Percentiles rank a stretch among this genome's conserved stretches.
These are phyloP conservation scores for Micromys minutus DNA, from an alignment of 2,113 vertebrate genomes.

Conservation along the genomic window DNA sequence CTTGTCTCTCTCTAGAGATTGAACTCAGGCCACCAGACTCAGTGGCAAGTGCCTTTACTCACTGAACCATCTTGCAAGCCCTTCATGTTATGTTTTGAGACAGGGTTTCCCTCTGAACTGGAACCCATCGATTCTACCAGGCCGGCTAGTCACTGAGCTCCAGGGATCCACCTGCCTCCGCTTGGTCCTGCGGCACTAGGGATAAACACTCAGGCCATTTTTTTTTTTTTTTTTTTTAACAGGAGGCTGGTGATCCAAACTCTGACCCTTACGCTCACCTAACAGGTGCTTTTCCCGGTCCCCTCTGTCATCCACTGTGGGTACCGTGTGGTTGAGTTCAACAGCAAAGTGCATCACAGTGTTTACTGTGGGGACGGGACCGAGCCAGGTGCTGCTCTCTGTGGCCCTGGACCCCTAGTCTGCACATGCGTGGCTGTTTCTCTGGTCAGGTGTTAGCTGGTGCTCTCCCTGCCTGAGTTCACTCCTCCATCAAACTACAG, in stretches of 20 bases:
- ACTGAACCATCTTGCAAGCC: neutral
- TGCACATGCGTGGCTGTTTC: neutral
- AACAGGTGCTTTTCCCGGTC: neutral
- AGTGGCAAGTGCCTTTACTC: neutral
- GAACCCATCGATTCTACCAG: neutral
- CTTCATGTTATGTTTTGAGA: neutral
- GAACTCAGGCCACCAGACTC: neutral
- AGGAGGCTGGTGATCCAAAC: neutral
- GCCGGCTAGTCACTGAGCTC: neutral
- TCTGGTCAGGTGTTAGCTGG: neutral
- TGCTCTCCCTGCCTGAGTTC: neutral
- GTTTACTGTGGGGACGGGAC: rapidly evolving
- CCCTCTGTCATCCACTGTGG: neutral
- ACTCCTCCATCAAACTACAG: neutral
- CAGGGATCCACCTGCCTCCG: neutral
- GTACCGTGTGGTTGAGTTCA: neutral
- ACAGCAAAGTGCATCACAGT: neutral
- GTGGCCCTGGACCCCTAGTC: neutral
- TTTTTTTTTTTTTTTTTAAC: too few relatives aligned
- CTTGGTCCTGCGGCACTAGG: neutral
- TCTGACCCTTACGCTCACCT: neutral
- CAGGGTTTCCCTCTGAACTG: neutral
- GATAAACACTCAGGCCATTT: neutral
- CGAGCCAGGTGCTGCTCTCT: rapidly evolving
- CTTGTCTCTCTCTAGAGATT: neutral